Base-by-base conservation (phyloP, 1,140 invertebrate species). In the Stegodyphus dumicola region DNA sequence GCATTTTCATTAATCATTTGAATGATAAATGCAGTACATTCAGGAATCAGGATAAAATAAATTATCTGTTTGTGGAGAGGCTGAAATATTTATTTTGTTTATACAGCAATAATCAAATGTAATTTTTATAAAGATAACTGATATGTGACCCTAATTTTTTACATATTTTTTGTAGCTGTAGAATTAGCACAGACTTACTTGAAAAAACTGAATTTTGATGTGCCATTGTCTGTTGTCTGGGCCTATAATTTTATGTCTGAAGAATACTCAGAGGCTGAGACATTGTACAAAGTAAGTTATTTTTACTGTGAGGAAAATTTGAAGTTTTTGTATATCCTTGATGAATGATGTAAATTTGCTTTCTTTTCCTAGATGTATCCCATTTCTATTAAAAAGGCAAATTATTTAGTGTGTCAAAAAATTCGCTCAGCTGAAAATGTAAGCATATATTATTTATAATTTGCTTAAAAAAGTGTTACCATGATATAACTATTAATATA, bases 171-270 rank as follows among this genome's bases (percentile, higher is more conserved):
- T 67, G 6, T 17, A 85, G 81, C 81, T 60, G 6, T 70, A n/a
- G 9, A 17, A 70, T 18, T 85, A 51, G 81, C 81, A 15, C 10
- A 85, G 7, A 7, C 17, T 48, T 85, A 69, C 18, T 49, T 54
- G 13, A 49, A 67, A n/a, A 6, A 67, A 6, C 6, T 77, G 15
- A 67, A 85, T 6, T 85, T 77, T 69, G 81, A 69, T 77, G 48
- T 69, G 9, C 81, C 73, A 76, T 64, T 70, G 17, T 76, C 81
- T 7, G 65, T 85, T 48, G 52, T 85, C 15, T 85, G 81, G 81
- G 64, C 65, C 15, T 76, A 51, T 70, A 54, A 85, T 77, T 76
- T 85, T 51, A 54, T 85, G 52, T 60, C 69, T 54, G 81, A 64
- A 69, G 18, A 69, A 33, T 76, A 49, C 70, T 18, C 33, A 77